Evolutionary conservation across 2,113 vertebrate species (phyloP), one percentile per base, ranked within the genome.

Genomic region (Empidonax alnorum): DNA sequence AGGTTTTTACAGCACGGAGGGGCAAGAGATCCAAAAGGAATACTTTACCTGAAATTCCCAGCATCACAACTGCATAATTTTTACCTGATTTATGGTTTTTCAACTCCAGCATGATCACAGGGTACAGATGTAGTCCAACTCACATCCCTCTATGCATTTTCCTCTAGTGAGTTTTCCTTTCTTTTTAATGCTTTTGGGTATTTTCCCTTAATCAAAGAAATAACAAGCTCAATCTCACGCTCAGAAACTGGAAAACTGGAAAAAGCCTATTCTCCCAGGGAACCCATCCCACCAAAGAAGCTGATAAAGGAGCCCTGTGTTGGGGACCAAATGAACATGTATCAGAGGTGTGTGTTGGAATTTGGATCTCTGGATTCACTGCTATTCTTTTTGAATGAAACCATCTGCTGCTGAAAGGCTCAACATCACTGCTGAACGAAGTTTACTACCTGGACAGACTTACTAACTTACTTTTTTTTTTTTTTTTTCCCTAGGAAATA

Each of bases 251-350:
- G 67, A 68, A 72, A 87, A 41, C 11, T 31, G 30, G 67, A 68
- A 63, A 75, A 67, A 63, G 13, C 0, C 22, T 61, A 1, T 14
- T 20, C 18, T 72, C 35, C 39, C 81, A 53, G n/a, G 33, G 12
- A 4, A 6, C 14, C 55, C 31, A 30, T 30, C 22, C 77, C 37
- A 9, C 6, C n/a, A 42, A 52, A 65, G 49, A 23, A 41, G 44
- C 37, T 46, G n/a, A 62, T 63, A 31, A 44, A 52, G 20, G 24
- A 31, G 17, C 44, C 31, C 56, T 3, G 0, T 6, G 33, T 52
- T 1, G 9, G 13, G 10, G 24, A 7, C 5, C 15, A 37, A 52
- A 76, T 0, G 2, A 76, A 52, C 5, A 0, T 30, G 28, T 12
- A n/a, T 31, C 44, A 49, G 31, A 67, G 58, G 46, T 13, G 39